Base-by-base conservation (phyloP, 2,888 invertebrate genomes). In the Zhengitettix transpicula region DNA sequence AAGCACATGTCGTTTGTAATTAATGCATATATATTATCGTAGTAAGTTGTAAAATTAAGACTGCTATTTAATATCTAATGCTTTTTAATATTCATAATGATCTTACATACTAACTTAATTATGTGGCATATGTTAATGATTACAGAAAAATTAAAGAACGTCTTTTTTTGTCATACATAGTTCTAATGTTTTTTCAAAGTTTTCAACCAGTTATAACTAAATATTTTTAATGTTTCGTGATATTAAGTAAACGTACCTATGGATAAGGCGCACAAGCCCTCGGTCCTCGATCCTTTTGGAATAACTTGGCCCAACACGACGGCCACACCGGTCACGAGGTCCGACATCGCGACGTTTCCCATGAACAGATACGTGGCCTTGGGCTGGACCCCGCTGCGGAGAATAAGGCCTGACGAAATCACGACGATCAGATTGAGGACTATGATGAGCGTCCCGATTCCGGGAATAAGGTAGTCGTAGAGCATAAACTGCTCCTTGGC, bases 341-440 rank as follows among this genome's bases (percentile, higher is more conserved):
- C 83, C 0, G 82, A 80, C 61, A 83, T 71, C 0, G 82, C 82
- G 1, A 83, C 80, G 69, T 83, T 84, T 1, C 83, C 83, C 5
- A 84, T 74, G 57, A 83, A 76, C 55, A 83, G 73, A 68, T 83
- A 83, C 0, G 83, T 83, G 61, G 80, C 79, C 66, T 80, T 77
- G 10, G 81, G 81, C 67, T 81, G 78, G 66, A 79, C 78, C 12
- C 52, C 51, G 5, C 57, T 40, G 68, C 74, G 79, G 40, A 83
- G 71, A 65, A 83, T 79, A 3, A 83, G 71, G 58, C 81, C 82
- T 69, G 82, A 82, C n/a, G 83, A 83, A 59, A 83, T 71, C 14
- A 83, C 81, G n/a, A 83, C 81, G 9, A 77, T 75, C 42, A 81
- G 69, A 70, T 84, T 84, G 61, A 80, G 73, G 40, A 80, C 64